Evolutionary conservation across 2,113 vertebrate species (phyloP).

Genomic region (human): DNA sequence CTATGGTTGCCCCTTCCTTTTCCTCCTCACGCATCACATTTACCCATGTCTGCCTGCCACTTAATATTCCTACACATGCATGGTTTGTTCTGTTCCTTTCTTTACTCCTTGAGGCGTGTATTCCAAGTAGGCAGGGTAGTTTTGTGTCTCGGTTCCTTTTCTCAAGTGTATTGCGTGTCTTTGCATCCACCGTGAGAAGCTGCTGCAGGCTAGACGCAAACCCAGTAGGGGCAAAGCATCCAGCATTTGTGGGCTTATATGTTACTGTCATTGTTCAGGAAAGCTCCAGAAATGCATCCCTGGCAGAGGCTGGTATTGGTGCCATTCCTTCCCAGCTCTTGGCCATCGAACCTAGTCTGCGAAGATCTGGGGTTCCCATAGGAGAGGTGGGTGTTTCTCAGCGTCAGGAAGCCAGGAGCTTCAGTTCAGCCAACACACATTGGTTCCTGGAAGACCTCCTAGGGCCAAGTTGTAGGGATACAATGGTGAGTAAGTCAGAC

Average conservation of each 20-base stretch:
- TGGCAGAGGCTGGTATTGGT: background rate
- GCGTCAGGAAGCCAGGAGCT: background rate
- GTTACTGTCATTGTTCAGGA: background rate
- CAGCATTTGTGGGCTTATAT: background rate
- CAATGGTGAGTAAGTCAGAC: background rate
- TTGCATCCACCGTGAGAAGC: background rate
- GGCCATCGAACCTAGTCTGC: accelerated
- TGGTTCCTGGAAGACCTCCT: background rate
- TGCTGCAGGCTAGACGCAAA: background rate
- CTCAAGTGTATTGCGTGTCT: background rate
- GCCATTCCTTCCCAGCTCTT: background rate
- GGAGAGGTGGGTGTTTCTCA: background rate
- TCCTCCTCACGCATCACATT: no score
- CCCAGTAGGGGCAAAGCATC: background rate
- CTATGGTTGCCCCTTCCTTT: background rate
- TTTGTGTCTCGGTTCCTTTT: background rate
- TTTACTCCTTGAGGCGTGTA: background rate
- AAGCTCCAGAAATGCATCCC: background rate
- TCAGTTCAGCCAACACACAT: background rate
- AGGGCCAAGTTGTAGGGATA: background rate
- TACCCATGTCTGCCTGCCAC: background rate
- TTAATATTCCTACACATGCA: background rate
- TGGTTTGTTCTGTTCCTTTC: background rate
- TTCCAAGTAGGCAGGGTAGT: background rate
- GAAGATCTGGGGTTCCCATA: background rate